These are phyloP conservation scores for Hemicordylus capensis DNA, from an alignment of 2,113 vertebrate species.

Conservation along the genomic window DNA sequence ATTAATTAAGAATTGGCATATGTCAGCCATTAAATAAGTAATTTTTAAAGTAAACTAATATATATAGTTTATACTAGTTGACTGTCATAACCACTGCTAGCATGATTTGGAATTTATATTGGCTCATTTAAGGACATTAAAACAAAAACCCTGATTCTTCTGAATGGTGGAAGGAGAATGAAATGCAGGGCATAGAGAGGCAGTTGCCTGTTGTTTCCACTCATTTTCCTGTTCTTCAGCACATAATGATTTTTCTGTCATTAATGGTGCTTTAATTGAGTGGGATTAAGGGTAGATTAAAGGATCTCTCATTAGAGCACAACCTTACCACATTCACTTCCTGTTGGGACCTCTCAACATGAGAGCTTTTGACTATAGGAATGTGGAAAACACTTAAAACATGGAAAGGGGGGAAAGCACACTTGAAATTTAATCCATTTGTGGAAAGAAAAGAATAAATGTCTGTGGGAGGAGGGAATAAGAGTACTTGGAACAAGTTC, in stretches of 20 bases:
- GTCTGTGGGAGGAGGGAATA: conserved; percentile 26
- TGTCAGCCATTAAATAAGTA: background rate
- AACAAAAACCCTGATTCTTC: background rate
- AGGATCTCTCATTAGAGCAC: conserved; percentile 73
- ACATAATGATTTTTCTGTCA: conserved; percentile 71
- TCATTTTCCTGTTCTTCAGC: conserved; percentile 71
- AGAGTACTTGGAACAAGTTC: background rate
- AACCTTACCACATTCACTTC: conserved; percentile 61
- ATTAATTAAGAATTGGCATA: background rate
- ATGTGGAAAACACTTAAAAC: conserved; percentile 66
- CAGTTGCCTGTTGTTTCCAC: conserved; percentile 53
- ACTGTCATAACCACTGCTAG: conserved; percentile 1
- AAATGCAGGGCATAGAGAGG: conserved; percentile 25
- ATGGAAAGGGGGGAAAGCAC: conserved; percentile 37
- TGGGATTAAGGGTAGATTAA: conserved; percentile 75
- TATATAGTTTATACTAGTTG: background rate
- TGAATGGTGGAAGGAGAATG: background rate
- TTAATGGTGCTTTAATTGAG: conserved; percentile 75
- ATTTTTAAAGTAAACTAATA: too few species aligned
- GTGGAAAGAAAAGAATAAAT: conserved; percentile 18
- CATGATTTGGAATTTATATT: background rate
- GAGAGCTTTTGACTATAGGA: conserved; percentile 69
- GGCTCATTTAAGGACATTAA: conserved; percentile 14
- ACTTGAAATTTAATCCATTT: conserved; percentile 47
- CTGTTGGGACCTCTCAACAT: conserved; percentile 69